Evolutionary conservation across 2,888 invertebrate genomes (phyloP), one percentile per base, ranked within the genome.

Genomic region (Rhimphoctona megacephalus): DNA sequence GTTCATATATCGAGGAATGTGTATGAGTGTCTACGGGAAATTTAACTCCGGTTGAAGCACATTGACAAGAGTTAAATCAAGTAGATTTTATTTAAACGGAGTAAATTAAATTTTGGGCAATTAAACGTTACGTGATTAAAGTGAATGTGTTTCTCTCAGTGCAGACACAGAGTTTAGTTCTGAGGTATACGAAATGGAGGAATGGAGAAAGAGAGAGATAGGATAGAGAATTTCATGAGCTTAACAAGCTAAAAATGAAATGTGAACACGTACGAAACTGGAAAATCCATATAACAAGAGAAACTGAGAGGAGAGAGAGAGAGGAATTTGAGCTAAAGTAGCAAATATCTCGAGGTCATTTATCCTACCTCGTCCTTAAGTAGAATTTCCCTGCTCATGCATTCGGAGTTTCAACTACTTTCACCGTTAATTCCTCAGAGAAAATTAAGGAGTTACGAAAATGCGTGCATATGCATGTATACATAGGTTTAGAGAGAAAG

Each of bases 301-400:
- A 3, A 30, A 70, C 57, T 57, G 57, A 25, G 22, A 9, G 30
- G n/a, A 33, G 61, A 46, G 67, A 25, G 14, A 22, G 17, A 19
- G 67, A 36, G 82, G 70, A 46, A 30, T 54, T 66, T 39, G 14
- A 43, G 69, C 76, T 22, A 80, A 54, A 76, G 30, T 80, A 76
- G 79, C 74, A 83, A 83, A 85, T 83, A 83, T 83, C 69, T 17
- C 73, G 74, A 49, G 78, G 78, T 72, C 82, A 64, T 85, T 85
- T 61, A 80, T 85, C 70, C 74, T 64, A 11, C 25, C 72, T 78
- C 17, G 43, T 69, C 30, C 66, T 73, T 54, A n/a, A 39, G 66
- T 52, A 49, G 73, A 69, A 61, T 74, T 85, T 79, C 64, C 25
- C 78, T 39, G 33, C 61, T 49, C 72, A 1, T 54, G 49, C 64